Percentiles rank a stretch among this genome's conserved stretches.
Conservation (phyloP, 2,888 invertebrate species). For the Morpho deidamia region DNA sequence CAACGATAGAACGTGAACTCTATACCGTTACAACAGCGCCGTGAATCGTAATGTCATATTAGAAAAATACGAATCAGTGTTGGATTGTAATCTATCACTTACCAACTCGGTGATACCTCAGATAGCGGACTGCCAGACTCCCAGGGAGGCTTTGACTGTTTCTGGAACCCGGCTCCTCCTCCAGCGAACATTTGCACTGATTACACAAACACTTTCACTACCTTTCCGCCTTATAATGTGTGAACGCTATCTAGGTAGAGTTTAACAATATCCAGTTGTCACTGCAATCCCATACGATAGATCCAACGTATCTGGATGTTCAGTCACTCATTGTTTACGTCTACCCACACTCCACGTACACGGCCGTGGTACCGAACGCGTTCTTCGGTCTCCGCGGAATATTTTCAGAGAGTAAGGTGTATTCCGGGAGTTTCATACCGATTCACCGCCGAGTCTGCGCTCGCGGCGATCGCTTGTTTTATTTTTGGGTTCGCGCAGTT, state of each 20-base stretch:
- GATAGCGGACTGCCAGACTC: slow-evolving; percentile 42
- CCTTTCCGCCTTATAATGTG: too few species aligned
- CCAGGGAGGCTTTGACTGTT: slow-evolving; percentile 67
- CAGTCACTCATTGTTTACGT: slow-evolving; percentile 33
- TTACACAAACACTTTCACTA: slow-evolving; percentile 4
- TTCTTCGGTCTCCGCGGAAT: slow-evolving; percentile 32
- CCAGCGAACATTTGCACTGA: slow-evolving; percentile 57
- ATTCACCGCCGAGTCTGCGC: slow-evolving; percentile 37
- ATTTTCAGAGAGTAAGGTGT: slow-evolving; percentile 39
- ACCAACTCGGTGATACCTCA: slow-evolving; percentile 53
- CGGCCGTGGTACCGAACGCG: slow-evolving; percentile 22
- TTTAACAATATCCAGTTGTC: slow-evolving; percentile 12
- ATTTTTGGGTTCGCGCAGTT: slow-evolving; percentile 42
- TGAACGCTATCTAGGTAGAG: background rate
- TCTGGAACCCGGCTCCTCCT: slow-evolving; percentile 65
- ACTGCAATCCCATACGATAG: slow-evolving; percentile 9
- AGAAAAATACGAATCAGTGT: background rate
- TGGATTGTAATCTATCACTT: slow-evolving; percentile 26
- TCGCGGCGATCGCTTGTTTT: slow-evolving; percentile 36
- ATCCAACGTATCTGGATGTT: slow-evolving; percentile 12
- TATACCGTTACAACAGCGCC: too few species aligned
- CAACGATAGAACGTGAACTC: too few species aligned
- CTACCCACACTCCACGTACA: background rate
- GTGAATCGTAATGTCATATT: too few species aligned
- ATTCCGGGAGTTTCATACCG: slow-evolving; percentile 38